phyloP scores from a whole-genome alignment of 2,797 vertebrate species.

The Pseudomugil gertrudae region DNA sequence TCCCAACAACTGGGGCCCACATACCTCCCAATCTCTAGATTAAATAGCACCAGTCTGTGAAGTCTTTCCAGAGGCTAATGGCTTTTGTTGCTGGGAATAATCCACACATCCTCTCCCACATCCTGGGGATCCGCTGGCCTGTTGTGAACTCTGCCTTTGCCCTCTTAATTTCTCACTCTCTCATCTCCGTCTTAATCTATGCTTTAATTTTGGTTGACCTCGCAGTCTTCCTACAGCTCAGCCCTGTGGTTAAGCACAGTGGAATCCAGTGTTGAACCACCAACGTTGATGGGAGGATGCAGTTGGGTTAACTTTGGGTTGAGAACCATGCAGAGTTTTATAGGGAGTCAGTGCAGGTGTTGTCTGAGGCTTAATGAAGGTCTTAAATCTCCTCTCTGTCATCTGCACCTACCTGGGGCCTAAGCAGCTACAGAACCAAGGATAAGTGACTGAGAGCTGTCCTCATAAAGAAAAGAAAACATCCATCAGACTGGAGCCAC shows the following conservation, averaged over 20 bases:
- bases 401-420: constrained; percentile 62
- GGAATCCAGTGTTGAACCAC: constrained; percentile 66
- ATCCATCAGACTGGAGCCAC: constrained; percentile 58
- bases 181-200: constrained; percentile 76
- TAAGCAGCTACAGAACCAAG: constrained; percentile 41
- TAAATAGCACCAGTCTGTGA: constrained; percentile 86
- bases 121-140: constrained; percentile 80
- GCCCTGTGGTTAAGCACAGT: constrained; percentile 54
- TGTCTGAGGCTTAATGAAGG: constrained; percentile 72
- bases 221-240: constrained; percentile 51
- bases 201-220: constrained; percentile 69
- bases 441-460: constrained; percentile 59
- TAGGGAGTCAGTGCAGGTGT: constrained; percentile 69
- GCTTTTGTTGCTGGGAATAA: constrained; percentile 89
- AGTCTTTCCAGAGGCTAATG: constrained; percentile 86
- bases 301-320: constrained; percentile 52
- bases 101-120: constrained; percentile 88
- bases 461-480: constrained; percentile 65
- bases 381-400: constrained; percentile 69
- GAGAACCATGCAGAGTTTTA: constrained; percentile 64
- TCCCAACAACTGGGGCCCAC: constrained; percentile 80
- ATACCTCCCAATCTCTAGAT: constrained; percentile 86
- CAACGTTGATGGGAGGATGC: constrained; percentile 58
- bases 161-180: constrained; percentile 55
- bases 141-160: constrained; percentile 67